Conservation (phyloP, 2,797 vertebrate species). For the Scyliorhinus canicula region DNA sequence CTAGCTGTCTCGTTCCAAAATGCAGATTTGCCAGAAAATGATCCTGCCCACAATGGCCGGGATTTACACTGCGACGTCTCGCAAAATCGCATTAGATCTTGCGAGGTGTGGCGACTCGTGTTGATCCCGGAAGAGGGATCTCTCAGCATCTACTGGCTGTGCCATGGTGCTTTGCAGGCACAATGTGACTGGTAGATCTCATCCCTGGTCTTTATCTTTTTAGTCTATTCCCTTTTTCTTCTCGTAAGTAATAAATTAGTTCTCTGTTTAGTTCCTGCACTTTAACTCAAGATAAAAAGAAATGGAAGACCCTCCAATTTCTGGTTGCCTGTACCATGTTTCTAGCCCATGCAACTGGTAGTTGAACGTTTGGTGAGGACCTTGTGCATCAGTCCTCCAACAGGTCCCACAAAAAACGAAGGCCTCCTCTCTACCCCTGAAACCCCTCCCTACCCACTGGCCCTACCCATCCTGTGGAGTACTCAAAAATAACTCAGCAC, state of each 20-base stretch:
- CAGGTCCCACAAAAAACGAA: not conserved
- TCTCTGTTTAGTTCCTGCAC: not conserved
- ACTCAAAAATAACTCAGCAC: not conserved
- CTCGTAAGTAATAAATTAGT: not conserved
- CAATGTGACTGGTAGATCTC: no score
- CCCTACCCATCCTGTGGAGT: not conserved
- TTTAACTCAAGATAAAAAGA: not conserved
- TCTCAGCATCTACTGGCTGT: no score
- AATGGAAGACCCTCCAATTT: not conserved
- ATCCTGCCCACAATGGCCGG: no score
- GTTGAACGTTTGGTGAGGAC: not conserved
- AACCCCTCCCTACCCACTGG: not conserved
- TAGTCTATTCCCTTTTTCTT: not conserved
- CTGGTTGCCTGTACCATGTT: not conserved
- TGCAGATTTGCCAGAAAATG: no score
- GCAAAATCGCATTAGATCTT: no score
- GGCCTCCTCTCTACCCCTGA: not conserved
- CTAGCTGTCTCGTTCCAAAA: no score
- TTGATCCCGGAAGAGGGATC: no score
- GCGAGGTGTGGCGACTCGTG: no score
- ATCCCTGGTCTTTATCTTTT: not conserved
- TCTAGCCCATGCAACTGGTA: not conserved
- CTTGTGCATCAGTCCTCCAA: not conserved
- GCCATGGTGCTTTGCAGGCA: no score
- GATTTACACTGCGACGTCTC: no score